Conservation (phyloP, 2,797 vertebrate species). For the Lagocephalus sceleratus region DNA sequence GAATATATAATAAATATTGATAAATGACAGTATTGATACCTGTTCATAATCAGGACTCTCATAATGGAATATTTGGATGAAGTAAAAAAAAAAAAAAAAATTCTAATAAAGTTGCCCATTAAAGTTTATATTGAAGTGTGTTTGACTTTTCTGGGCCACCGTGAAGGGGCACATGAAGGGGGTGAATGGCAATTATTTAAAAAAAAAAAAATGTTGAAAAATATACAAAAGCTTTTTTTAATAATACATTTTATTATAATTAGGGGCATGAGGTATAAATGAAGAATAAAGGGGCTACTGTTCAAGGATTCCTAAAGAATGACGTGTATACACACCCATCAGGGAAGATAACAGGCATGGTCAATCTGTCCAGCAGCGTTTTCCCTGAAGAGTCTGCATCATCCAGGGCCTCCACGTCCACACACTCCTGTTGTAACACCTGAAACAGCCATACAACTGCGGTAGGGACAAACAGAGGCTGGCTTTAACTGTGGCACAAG, state of each 20-base stretch:
- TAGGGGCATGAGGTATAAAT: neutral
- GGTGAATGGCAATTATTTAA: no score
- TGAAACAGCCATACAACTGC: conserved; percentile 18
- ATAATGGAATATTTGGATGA: no score
- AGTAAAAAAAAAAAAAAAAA: no score
- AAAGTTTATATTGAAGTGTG: no score
- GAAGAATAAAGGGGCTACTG: neutral
- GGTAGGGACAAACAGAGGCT: neutral
- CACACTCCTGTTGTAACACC: conserved; percentile 58
- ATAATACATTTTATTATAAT: no score
- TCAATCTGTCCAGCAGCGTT: conserved; percentile 90
- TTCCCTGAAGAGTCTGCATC: conserved; percentile 91
- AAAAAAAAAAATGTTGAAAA: no score
- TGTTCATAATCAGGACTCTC: no score
- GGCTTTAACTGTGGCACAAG: neutral
- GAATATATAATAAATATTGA: neutral
- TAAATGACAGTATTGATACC: neutral
- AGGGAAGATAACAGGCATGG: conserved; percentile 91
- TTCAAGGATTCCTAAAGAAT: neutral
- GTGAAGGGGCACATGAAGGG: no score
- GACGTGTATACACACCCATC: conserved; percentile 81
- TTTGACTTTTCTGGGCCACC: no score
- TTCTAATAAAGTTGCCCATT: no score
- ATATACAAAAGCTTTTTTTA: no score
- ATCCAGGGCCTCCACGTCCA: conserved; percentile 82